Base-by-base conservation (phyloP, 2,888 invertebrate species). In the Papilio elwesi region DNA sequence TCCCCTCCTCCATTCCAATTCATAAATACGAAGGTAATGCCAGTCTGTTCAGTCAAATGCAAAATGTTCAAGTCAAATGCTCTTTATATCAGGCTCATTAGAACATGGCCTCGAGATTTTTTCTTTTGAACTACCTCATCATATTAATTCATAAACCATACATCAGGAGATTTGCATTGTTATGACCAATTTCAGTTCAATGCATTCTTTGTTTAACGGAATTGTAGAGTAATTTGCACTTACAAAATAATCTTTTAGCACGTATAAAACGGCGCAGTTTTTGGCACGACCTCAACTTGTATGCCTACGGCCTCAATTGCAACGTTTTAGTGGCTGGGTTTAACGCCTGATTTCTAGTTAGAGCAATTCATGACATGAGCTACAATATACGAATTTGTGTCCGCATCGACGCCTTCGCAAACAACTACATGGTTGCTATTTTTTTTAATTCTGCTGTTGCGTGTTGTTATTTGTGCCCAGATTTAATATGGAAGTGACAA, bases 261-360 rank as follows among this genome's bases (percentile, higher is more conserved):
- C 7, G 13, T 48, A 48, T 11, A 64, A 64, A 63, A 63, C 12
- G 15, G 48, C 7, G 48, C 26, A 48, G 63, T 64, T 64, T 64
- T 48, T 64, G 63, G 63, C 63, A 64, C 63, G 63, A 64, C 48
- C 63, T 15, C 63, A 26, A 15, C 26, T 8, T 66, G 64, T 53
- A 55, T 55, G 53, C 55, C 43, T 53, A 64, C 12, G 55, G 43
- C 48, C 70, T 64, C 47, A 11, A 47, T 64, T 36, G 51, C 52
- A 26, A 48, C 15, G 63, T 9, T 64, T 63, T 64, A 64, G 16
- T 64, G 63, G 16, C 26, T 16, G 63, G 16, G 7, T 70, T 64
- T 70, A 64, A 64, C 64, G 63, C 47, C 64, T 55, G 53, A 64
- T 63, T 62, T 69, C 64, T 57, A 47, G n/a, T 47, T 47, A 38